These are phyloP conservation scores for Catocala nupta DNA, from an alignment of 2,888 invertebrate genomes.

Conservation along the genomic window DNA sequence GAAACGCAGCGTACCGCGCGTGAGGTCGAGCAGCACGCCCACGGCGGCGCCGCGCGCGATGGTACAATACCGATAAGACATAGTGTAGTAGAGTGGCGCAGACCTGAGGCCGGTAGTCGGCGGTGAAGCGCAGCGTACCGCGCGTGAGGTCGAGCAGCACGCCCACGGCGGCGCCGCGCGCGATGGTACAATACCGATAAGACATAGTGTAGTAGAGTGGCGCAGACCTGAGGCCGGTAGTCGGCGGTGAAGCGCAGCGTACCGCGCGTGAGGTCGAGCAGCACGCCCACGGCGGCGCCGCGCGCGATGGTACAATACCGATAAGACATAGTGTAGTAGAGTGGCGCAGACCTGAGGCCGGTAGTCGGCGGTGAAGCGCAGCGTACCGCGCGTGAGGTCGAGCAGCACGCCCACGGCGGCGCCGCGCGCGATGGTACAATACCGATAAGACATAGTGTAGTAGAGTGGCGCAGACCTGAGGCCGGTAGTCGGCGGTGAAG, in stretches of 20 bases:
- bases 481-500: constrained; percentile 97
- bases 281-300: constrained; percentile 95
- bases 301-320: constrained; percentile 84
- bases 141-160: constrained; percentile 96
- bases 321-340: too few relatives aligned
- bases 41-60: constrained; percentile 94
- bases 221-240: constrained; percentile 91
- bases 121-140: constrained; percentile 96
- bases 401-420: constrained; percentile 96
- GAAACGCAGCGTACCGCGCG: constrained; percentile 95
- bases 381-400: constrained; percentile 95
- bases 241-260: constrained; percentile 97
- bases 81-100: too few relatives aligned
- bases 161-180: constrained; percentile 94
- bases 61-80: not conserved
- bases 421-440: constrained; percentile 89
- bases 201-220: too few relatives aligned
- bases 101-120: constrained; percentile 95
- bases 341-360: constrained; percentile 89
- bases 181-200: constrained; percentile 75
- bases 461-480: constrained; percentile 82
- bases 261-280: constrained; percentile 96
- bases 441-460: too few relatives aligned
- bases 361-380: constrained; percentile 98
- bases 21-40: constrained; percentile 96